Conservation (phyloP, 1,140 invertebrate genomes). For the Polypedilum pembai region DNA sequence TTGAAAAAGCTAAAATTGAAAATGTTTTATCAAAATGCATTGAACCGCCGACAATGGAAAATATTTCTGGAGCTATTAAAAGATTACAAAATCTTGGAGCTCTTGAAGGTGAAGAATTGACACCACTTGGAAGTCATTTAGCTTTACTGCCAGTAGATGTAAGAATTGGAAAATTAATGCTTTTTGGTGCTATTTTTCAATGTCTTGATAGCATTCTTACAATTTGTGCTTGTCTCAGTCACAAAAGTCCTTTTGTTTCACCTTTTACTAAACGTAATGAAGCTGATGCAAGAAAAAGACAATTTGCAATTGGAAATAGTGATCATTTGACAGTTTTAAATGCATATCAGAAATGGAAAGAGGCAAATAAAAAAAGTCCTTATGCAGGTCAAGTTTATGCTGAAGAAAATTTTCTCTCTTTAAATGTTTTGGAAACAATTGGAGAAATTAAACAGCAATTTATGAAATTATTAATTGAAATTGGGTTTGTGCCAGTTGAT, state of each 20-base stretch:
- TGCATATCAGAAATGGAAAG: slow-evolving; percentile 73
- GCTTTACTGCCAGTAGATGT: slow-evolving; percentile 87
- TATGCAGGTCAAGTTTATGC: slow-evolving; percentile 60
- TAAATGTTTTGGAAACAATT: slow-evolving; percentile 62
- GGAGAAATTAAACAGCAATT: slow-evolving; percentile 76
- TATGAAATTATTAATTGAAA: slow-evolving; percentile 69
- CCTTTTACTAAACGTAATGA: slow-evolving; percentile 65
- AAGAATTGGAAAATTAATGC: slow-evolving; percentile 78
- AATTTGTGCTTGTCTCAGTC: slow-evolving; percentile 81
- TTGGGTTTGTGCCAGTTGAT: slow-evolving; percentile 66
- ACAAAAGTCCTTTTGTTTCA: slow-evolving; percentile 73
- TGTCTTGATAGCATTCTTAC: slow-evolving; percentile 90
- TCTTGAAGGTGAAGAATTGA: slow-evolving; percentile 65
- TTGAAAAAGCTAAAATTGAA: slow-evolving; percentile 55
- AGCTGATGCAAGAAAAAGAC: slow-evolving; percentile 61
- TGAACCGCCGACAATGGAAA: slow-evolving; percentile 72
- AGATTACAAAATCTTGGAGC: slow-evolving; percentile 79
- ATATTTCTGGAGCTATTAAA: slow-evolving; percentile 66
- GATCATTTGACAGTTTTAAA: slow-evolving; percentile 74
- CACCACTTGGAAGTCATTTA: slow-evolving; percentile 81
- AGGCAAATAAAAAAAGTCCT: slow-evolving; percentile 49
- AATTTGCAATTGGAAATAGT: slow-evolving; percentile 64
- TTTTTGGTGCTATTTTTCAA: slow-evolving; percentile 85
- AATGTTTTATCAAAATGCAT: slow-evolving; percentile 44
- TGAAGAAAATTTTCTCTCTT: slow-evolving; percentile 66